A percentile compares a stretch with the other conserved stretches of the same genome.
phyloP scores from a whole-genome alignment of 1,140 invertebrate species.

The Pseudoatta argentina region DNA sequence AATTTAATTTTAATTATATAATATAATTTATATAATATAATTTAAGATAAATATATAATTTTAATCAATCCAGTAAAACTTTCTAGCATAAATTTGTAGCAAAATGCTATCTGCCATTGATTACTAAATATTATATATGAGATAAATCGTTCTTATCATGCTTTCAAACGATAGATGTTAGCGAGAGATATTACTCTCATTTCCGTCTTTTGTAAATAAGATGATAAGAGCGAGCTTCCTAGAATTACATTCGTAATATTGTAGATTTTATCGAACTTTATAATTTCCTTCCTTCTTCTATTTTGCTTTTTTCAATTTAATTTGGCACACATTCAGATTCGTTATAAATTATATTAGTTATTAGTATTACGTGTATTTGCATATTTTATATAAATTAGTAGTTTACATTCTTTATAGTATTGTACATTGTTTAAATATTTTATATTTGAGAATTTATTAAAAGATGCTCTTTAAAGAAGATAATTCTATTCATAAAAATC shows the following conservation, averaged over 20 bases:
- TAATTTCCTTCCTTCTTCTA: neutral
- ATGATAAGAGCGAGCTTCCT: conserved; percentile 35
- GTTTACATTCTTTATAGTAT: neutral
- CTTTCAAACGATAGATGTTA: conserved; percentile 15
- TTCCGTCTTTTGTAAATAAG: conserved; percentile 50
- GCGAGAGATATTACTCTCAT: conserved; percentile 41
- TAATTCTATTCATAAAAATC: neutral
- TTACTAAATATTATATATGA: conserved; percentile 28
- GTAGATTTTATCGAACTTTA: neutral
- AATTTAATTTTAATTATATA: too few relatives aligned
- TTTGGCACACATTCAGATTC: neutral
- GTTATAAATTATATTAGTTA: neutral
- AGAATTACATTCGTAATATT: conserved; percentile 26
- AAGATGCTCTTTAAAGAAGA: neutral
- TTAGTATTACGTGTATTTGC: neutral
- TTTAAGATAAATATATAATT: neutral
- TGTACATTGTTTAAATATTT: neutral
- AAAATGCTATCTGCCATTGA: conserved; percentile 12
- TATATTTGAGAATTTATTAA: neutral
- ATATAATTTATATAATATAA: too few relatives aligned
- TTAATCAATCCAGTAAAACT: neutral
- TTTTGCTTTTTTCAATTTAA: neutral
- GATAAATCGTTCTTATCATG: conserved; percentile 22
- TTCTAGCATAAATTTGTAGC: neutral
- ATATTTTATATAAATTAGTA: conserved; percentile 11